phyloP scores from a whole-genome alignment of 1,140 invertebrate species.

The Cyrtorhinus lividipennis region DNA sequence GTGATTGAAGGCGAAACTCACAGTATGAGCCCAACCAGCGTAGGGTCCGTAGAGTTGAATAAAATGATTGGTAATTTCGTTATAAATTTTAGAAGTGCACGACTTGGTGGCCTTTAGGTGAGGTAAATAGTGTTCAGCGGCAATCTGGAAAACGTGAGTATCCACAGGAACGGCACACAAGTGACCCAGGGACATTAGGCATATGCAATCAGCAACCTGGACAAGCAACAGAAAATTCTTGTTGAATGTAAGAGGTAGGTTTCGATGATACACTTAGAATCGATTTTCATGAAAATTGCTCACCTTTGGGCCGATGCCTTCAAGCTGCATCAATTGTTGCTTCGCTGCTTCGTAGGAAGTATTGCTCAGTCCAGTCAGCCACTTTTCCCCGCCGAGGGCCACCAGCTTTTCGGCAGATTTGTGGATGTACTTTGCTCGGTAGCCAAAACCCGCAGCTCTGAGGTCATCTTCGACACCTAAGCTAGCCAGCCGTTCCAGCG shows the following conservation, averaged over 20 bases:
- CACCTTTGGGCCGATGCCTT: conserved; percentile 81
- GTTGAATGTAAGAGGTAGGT: too few species aligned
- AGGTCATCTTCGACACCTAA: conserved; percentile 52
- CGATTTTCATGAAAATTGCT: too few species aligned
- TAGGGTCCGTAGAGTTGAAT: conserved; percentile 65
- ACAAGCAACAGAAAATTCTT: conserved; percentile 18
- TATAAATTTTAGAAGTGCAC: conserved; percentile 68
- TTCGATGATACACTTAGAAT: too few species aligned
- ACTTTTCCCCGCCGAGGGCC: conserved; percentile 47
- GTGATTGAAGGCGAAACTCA: conserved; percentile 32
- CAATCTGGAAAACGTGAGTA: conserved; percentile 92
- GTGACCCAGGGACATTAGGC: conserved; percentile 89
- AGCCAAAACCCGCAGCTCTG: conserved; percentile 74
- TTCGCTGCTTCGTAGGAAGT: conserved; percentile 58
- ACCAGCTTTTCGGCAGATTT: conserved; percentile 52
- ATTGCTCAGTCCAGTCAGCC: conserved; percentile 52
- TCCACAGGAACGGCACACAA: conserved; percentile 84
- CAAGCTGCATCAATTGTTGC: conserved; percentile 53
- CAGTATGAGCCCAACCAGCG: conserved; percentile 92
- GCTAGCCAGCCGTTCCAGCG: conserved; percentile 43
- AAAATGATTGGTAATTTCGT: conserved; percentile 72
- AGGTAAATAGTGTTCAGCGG: conserved; percentile 63
- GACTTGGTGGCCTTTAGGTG: conserved; percentile 60
- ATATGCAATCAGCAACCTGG: conserved; percentile 94
- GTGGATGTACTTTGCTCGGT: conserved; percentile 74